Evolutionary conservation across 2,113 vertebrate species (phyloP), one percentile per base, ranked within the genome.

Genomic region (Paramisgurnus dabryanus): DNA sequence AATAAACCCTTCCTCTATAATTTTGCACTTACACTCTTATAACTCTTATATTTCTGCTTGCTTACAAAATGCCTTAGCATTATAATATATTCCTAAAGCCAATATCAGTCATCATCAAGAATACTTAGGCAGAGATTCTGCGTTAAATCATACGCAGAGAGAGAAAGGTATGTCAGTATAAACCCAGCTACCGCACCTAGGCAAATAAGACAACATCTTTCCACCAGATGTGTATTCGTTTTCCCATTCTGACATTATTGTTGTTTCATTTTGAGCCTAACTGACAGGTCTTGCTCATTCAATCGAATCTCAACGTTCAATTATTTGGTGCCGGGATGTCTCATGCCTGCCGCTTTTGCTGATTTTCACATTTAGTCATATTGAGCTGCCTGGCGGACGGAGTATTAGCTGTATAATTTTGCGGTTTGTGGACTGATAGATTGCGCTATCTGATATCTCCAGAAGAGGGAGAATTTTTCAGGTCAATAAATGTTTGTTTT

Each of bases 241-340:
- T 79, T 79, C 61, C 82, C 83, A 55, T 78, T 71, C 49, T 76
- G 53, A 76, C 65, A 76, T 82, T 79, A 79, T 83, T 86, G 61
- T 80, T 73, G 10, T 80, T 50, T 82, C 64, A 65, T 67, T 50
- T 77, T 4, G 85, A 86, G 82, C 80, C 84, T 60, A 81, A 47
- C 87, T 82, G 85, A 88, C 87, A 85, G 85, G 81, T 88, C 88
- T 84, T 68, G 78, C 84, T 90, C 73, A 18, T 91, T 90, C 87
- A 89, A 89, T 90, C 89, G 88, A 86, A 84, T 88, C 63, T 83
- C 88, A 92, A 90, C 86, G 41, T 91, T 91, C 87, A 92, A 92
- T 93, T 93, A 93, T 89, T 89, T 90, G 91, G 92, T 93, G 92
- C 91, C 92, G 87, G 87, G 76, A 88, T 84, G 92, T 93, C 92